A percentile compares a stretch with the other conserved stretches of the same genome.
These are phyloP conservation scores for Oryzias melastigma DNA, from an alignment of 2,113 vertebrate species.

Conservation along the genomic window DNA sequence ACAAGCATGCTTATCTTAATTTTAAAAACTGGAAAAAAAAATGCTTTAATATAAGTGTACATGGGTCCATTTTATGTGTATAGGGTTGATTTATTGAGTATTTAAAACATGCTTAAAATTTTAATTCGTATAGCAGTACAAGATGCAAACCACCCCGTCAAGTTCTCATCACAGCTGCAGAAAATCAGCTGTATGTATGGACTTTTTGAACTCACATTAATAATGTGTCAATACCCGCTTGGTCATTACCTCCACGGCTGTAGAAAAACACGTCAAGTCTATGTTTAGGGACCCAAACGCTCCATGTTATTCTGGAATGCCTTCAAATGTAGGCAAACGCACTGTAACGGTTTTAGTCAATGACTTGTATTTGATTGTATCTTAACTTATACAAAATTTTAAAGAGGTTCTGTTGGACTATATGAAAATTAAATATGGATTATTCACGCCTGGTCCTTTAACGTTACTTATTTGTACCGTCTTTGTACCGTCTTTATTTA, in stretches of 20 bases:
- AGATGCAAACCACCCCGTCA: too few relatives aligned
- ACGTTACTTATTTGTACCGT: conserved; percentile 67
- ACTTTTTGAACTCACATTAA: conserved; percentile 17
- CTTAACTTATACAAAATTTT: conserved; percentile 26
- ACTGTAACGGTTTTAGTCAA: conserved; percentile 20
- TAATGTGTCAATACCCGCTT: conserved; percentile 24
- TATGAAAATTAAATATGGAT: conserved; percentile 32
- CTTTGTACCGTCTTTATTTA: conserved; percentile 75
- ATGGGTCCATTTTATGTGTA: conserved; percentile 43
- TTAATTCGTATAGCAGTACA: conserved; percentile 4
- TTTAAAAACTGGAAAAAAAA: conserved; percentile 33
- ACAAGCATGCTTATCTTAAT: conserved; percentile 40
- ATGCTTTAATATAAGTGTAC: conserved; percentile 55
- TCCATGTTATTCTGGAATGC: conserved; percentile 45
- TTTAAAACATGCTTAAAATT: not conserved
- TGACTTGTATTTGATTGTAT: conserved; percentile 39
- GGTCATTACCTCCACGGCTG: conserved; percentile 14
- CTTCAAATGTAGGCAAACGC: conserved; percentile 55
- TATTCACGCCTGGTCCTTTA: conserved; percentile 57
- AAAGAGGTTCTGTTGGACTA: conserved; percentile 30
- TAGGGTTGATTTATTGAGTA: conserved; percentile 18
- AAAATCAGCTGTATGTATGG: conserved; percentile 16
- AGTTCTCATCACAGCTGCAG: conserved; percentile 3
- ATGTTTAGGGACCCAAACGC: conserved; percentile 7
- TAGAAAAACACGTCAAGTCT: conserved; percentile 14